Percentiles rank a stretch among this genome's conserved stretches.
These are phyloP conservation scores for Aricia agestis DNA, from an alignment of 1,140 invertebrate species.

Conservation along the genomic window DNA sequence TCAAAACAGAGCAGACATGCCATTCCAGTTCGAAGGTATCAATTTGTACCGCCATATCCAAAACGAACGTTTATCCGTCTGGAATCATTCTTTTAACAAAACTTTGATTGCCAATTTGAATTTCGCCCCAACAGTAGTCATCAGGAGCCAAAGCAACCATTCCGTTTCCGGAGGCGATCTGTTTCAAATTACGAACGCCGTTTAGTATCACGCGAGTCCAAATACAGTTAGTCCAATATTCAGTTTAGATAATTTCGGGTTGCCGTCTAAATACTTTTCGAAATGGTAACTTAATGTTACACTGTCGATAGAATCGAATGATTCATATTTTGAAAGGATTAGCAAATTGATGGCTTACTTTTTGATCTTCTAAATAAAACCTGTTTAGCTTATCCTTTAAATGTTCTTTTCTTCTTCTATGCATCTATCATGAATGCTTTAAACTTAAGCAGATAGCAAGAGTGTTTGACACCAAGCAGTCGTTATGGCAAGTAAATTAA, in stretches of 20 bases:
- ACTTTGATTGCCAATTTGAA: conserved; percentile 38
- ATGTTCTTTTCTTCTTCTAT: too few relatives aligned
- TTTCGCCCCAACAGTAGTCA: conserved; percentile 47
- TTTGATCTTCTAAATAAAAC: too few relatives aligned
- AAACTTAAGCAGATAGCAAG: too few relatives aligned
- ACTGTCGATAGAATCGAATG: background rate
- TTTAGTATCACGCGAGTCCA: background rate
- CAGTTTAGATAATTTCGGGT: background rate
- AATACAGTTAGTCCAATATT: background rate
- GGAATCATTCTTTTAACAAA: conserved; percentile 35
- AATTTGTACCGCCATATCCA: conserved; percentile 41
- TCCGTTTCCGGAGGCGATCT: conserved; percentile 48
- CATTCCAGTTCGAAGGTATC: conserved; percentile 29
- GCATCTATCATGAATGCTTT: too few relatives aligned
- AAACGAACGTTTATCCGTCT: conserved; percentile 44
- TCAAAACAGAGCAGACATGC: background rate
- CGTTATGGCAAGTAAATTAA: too few relatives aligned
- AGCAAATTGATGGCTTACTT: too few relatives aligned
- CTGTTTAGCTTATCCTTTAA: too few relatives aligned
- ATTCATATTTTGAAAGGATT: background rate
- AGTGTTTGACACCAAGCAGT: too few relatives aligned
- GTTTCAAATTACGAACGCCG: background rate
- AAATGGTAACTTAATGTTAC: background rate
- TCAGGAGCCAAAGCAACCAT: conserved; percentile 49
- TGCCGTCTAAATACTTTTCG: background rate